Conservation (phyloP, 2,113 vertebrate genomes). For the Larimichthys crocea region DNA sequence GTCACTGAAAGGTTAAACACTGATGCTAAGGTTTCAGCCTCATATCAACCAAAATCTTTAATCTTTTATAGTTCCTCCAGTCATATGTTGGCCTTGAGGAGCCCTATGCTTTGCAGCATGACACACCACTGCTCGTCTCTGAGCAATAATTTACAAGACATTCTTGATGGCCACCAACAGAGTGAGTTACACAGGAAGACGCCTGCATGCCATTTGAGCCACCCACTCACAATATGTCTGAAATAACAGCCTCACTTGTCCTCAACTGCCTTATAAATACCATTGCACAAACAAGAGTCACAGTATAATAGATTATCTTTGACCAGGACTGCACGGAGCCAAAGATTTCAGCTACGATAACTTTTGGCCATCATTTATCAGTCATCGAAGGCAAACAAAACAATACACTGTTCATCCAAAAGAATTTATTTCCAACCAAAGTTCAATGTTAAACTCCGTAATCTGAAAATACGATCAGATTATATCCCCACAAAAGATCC, state of each 20-base stretch:
- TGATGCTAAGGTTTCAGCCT: slow-evolving; percentile 21
- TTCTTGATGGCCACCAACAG: slow-evolving; percentile 62
- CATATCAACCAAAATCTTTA: neutral
- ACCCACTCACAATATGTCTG: slow-evolving; percentile 57
- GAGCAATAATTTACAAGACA: slow-evolving; percentile 43
- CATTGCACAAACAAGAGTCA: slow-evolving; percentile 24
- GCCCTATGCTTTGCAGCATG: neutral
- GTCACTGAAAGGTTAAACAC: slow-evolving; percentile 43
- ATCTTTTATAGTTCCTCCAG: neutral
- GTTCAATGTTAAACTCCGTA: neutral
- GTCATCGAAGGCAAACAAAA: slow-evolving; percentile 29
- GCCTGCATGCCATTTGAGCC: slow-evolving; percentile 46
- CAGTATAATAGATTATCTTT: slow-evolving; percentile 17
- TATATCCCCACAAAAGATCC: neutral
- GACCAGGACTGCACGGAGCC: slow-evolving; percentile 3
- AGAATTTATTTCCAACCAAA: neutral
- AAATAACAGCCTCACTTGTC: slow-evolving; percentile 52
- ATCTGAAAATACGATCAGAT: slow-evolving; percentile 14
- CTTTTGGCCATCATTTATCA: neutral
- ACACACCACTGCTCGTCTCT: slow-evolving; percentile 23
- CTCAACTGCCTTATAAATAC: slow-evolving; percentile 51
- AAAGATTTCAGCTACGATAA: slow-evolving; percentile 28
- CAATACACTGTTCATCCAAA: slow-evolving; percentile 11
- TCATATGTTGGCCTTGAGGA: neutral
- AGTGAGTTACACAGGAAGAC: slow-evolving; percentile 67